A percentile compares a stretch with the other conserved stretches of the same genome.
phyloP scores from a whole-genome alignment of 2,797 vertebrate species.

The Amazona ochrocephala region DNA sequence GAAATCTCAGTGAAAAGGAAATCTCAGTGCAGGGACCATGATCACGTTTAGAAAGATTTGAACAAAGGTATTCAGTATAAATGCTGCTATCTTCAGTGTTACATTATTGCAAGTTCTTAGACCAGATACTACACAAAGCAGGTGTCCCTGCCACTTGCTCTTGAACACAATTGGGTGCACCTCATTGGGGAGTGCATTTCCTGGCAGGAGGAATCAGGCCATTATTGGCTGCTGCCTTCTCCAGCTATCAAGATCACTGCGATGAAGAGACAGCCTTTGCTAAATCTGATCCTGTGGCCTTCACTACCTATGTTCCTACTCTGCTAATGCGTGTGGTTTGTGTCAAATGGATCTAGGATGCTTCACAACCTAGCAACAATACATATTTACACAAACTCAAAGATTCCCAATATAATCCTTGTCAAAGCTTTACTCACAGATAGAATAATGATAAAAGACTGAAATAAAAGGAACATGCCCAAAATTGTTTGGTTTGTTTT shows the following conservation, averaged over 20 bases:
- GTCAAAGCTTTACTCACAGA: not conserved
- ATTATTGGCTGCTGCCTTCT: not conserved
- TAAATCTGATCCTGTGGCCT: not conserved
- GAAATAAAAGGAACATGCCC: not conserved
- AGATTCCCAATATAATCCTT: not conserved
- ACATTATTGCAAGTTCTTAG: not conserved
- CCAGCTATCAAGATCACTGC: not conserved
- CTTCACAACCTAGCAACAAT: not conserved
- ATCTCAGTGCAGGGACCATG: not conserved
- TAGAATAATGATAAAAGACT: not conserved
- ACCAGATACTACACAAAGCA: not conserved
- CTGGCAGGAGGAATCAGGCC: not conserved
- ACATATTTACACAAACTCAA: not conserved
- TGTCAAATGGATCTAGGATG: not conserved
- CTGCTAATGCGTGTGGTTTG: fast-evolving
- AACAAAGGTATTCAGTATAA: not conserved
- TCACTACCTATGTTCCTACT: not conserved
- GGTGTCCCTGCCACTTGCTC: not conserved
- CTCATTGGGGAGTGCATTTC: not conserved
- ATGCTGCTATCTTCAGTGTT: not conserved
- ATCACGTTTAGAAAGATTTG: not conserved
- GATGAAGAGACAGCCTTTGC: not conserved
- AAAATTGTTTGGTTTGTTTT: not conserved
- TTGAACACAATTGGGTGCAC: not conserved
- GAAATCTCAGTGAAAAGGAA: not conserved